phyloP scores from a whole-genome alignment of 2,113 vertebrate species.

The Alexandromys fortis region DNA sequence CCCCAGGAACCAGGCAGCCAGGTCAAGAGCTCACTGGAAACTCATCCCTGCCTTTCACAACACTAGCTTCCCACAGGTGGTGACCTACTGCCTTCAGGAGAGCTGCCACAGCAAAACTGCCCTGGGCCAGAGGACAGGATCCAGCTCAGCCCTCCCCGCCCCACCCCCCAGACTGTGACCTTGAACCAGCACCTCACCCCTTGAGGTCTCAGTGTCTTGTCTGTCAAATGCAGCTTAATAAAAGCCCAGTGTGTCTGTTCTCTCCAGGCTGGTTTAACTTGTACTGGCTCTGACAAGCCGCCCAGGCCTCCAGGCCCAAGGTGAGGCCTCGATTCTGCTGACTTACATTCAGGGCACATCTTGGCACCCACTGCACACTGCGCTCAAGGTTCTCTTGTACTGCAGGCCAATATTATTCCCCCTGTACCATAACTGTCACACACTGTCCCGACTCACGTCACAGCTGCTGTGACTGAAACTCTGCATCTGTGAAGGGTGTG shows the following conservation, averaged over 20 bases:
- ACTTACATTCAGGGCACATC: neutral
- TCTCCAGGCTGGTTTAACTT: neutral
- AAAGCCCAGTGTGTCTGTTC: neutral
- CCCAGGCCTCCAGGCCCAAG: neutral
- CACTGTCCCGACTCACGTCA: neutral
- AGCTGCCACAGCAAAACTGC: neutral
- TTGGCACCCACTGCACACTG: neutral
- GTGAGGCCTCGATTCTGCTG: neutral
- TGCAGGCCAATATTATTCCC: neutral
- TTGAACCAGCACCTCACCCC: neutral
- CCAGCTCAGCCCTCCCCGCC: neutral
- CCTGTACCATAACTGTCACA: neutral
- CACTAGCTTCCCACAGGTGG: neutral
- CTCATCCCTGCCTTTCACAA: neutral
- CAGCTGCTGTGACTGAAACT: neutral
- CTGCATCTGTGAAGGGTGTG: rapidly evolving
- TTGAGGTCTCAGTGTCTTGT: neutral
- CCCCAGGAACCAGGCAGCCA: neutral
- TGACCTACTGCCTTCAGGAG: neutral
- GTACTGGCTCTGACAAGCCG: neutral
- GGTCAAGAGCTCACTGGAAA: neutral
- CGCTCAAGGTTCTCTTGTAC: neutral
- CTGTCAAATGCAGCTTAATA: neutral
- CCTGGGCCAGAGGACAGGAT: neutral
- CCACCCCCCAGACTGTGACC: rapidly evolving